Evolutionary conservation across 2,888 invertebrate species (phyloP).

Genomic region (Apotomis turbidana): DNA sequence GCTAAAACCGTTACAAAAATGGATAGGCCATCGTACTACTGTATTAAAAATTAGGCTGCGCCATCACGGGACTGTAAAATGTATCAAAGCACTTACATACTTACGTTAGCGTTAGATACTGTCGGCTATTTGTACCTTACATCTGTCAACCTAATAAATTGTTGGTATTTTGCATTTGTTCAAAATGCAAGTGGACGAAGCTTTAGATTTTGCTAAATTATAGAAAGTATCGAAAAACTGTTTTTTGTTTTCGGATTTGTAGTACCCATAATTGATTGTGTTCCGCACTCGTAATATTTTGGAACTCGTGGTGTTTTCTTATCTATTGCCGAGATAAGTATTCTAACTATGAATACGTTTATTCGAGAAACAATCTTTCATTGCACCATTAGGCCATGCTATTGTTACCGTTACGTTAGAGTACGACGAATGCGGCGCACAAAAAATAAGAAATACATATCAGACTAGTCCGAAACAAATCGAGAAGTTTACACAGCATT

Average conservation of each 20-base stretch:
- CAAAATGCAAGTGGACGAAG: slow-evolving; percentile 34
- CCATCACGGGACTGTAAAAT: slow-evolving; percentile 49
- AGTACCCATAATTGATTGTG: neutral
- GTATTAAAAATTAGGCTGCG: slow-evolving; percentile 48
- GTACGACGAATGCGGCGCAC: too few species aligned
- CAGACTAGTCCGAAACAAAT: neutral
- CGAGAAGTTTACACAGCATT: neutral
- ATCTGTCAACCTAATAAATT: slow-evolving; percentile 51
- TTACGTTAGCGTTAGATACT: slow-evolving; percentile 50
- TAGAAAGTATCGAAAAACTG: neutral
- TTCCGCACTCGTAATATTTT: neutral
- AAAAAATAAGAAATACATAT: neutral
- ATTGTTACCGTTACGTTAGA: too few species aligned
- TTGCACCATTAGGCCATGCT: too few species aligned
- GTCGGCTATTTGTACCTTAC: slow-evolving; percentile 71
- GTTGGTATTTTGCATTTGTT: slow-evolving; percentile 45
- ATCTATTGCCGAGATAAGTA: too few species aligned
- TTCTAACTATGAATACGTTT: too few species aligned
- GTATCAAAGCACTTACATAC: slow-evolving; percentile 55
- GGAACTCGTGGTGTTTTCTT: too few species aligned
- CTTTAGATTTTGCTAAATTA: slow-evolving; percentile 22
- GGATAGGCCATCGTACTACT: slow-evolving; percentile 53
- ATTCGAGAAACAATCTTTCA: too few species aligned
- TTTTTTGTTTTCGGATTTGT: neutral
- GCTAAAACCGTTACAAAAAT: slow-evolving; percentile 45